These are phyloP conservation scores for Euphydryas editha DNA, from an alignment of 2,888 invertebrate species.

Conservation along the genomic window DNA sequence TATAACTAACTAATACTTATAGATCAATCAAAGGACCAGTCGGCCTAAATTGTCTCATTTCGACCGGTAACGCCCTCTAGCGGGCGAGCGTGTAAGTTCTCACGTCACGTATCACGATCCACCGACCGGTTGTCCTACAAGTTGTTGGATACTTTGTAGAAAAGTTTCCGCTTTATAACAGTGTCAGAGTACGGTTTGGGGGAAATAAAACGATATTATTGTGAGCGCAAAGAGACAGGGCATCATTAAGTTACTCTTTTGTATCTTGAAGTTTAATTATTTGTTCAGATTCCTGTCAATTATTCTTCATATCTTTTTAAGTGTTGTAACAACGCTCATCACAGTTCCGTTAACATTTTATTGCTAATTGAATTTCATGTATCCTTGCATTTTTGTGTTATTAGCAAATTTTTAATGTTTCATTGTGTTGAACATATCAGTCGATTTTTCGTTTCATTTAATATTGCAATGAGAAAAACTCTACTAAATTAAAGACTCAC, in stretches of 20 bases:
- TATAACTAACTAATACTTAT: constrained; percentile 36
- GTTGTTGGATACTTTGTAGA: constrained; percentile 32
- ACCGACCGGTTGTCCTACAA: constrained; percentile 38
- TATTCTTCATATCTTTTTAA: constrained; percentile 22
- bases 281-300: constrained; percentile 25
- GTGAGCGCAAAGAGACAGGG: constrained; percentile 39
- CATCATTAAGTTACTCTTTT: constrained; percentile 41
- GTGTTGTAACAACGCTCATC: constrained; percentile 14
- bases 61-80: constrained; percentile 41
- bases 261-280: constrained; percentile 34
- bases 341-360: constrained; percentile 7
- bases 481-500: no score
- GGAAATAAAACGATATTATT: constrained; percentile 45
- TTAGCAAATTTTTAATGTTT: background rate
- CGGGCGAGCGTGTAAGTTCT: constrained; percentile 21
- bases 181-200: constrained; percentile 42
- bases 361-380: constrained; percentile 4
- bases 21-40: constrained; percentile 38
- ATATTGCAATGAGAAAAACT: background rate
- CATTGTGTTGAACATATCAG: background rate
- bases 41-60: constrained; percentile 39
- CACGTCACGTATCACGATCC: constrained; percentile 37
- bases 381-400: background rate
- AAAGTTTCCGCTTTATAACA: constrained; percentile 42
- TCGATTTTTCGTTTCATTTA: constrained; percentile 4